Conservation (phyloP, 2,113 vertebrate genomes). For the Eptesicus fuscus region DNA sequence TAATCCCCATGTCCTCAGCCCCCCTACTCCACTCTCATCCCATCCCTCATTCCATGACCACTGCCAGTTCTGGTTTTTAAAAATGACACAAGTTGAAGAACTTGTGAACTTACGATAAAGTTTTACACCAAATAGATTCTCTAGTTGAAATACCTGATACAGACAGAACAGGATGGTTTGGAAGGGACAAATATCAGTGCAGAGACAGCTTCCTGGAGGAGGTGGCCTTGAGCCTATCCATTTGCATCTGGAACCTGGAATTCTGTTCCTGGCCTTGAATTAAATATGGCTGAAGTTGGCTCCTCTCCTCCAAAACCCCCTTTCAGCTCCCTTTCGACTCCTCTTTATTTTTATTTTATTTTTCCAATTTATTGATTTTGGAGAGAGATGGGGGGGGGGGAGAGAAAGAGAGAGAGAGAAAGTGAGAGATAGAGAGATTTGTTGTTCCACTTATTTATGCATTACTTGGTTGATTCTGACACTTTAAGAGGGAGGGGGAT, state of each 20-base stretch:
- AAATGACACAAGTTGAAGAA: neutral
- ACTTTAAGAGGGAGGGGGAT: neutral
- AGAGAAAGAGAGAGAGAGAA: neutral
- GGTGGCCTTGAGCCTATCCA: neutral
- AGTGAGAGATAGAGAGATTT: neutral
- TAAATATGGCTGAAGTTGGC: neutral
- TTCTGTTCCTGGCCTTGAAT: neutral
- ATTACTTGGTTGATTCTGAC: neutral
- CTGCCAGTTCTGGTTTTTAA: neutral
- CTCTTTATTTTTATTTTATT: neutral
- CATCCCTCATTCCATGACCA: neutral
- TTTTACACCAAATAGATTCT: neutral
- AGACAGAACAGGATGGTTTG: neutral
- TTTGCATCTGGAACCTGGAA: neutral
- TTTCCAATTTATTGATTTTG: neutral
- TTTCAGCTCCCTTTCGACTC: neutral
- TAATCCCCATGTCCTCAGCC: neutral
- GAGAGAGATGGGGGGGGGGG: too few species aligned
- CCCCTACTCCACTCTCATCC: too few species aligned
- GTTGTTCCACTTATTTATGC: neutral
- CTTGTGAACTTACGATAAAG: neutral
- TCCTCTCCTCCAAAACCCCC: neutral
- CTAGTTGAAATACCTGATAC: neutral
- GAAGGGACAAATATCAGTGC: neutral
- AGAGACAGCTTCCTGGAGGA: constrained; percentile 23